These are phyloP conservation scores for Pristionchus arcanus DNA, from an alignment of 2,888 invertebrate species.

Conservation along the genomic window DNA sequence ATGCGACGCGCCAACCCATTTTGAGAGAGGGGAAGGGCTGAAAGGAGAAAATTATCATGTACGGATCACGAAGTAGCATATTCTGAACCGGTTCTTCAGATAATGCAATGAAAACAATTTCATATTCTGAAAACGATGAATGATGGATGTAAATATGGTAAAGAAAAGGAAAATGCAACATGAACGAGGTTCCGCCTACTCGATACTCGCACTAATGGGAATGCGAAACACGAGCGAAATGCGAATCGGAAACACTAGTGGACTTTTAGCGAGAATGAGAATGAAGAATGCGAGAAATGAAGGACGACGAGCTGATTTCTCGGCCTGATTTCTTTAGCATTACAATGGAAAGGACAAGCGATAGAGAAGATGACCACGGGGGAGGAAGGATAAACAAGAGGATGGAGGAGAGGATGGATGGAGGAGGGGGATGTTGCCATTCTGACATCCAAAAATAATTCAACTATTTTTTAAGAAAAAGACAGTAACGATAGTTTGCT, in stretches of 20 bases:
- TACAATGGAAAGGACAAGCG: slow-evolving; percentile 46
- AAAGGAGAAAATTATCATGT: slow-evolving; percentile 3
- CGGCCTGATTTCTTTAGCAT: slow-evolving; percentile 40
- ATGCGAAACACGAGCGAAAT: slow-evolving; percentile 20
- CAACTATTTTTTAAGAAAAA: too few relatives aligned
- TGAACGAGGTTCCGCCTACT: neutral
- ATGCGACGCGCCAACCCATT: slow-evolving; percentile 53
- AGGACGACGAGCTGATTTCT: neutral
- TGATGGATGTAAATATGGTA: too few relatives aligned
- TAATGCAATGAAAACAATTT: too few relatives aligned
- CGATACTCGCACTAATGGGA: neutral
- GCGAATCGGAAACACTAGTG: slow-evolving; percentile 27
- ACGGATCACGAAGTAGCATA: too few relatives aligned
- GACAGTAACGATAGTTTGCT: too few relatives aligned
- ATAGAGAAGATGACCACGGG: neutral
- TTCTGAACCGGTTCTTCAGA: too few relatives aligned
- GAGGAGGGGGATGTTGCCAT: neutral
- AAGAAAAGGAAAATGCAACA: neutral
- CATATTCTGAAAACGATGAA: too few relatives aligned
- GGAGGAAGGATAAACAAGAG: slow-evolving; percentile 45
- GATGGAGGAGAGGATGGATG: neutral
- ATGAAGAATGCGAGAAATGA: slow-evolving; percentile 34
- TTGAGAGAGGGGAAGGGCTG: neutral
- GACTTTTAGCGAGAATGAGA: slow-evolving; percentile 9
- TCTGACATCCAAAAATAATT: neutral